A percentile compares a stretch with the other conserved stretches of the same genome.
These are phyloP conservation scores for Siderastrea radians DNA, from an alignment of 92 coral and sea anemone genomes.

Conservation along the genomic window DNA sequence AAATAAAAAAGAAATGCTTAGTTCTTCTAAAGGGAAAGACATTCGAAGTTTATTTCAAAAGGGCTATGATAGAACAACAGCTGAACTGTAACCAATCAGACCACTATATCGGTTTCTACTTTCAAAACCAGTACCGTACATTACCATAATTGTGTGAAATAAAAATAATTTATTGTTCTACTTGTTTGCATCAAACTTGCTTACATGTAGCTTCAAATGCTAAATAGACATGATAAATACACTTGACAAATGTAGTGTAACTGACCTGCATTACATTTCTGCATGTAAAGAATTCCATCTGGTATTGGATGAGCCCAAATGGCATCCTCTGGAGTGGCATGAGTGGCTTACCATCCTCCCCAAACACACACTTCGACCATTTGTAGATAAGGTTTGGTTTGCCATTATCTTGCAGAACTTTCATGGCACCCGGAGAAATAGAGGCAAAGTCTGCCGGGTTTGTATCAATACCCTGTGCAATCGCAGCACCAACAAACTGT, in stretches of 20 bases:
- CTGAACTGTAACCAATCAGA: no score
- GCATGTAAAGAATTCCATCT: constrained; percentile 73
- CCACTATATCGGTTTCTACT: no score
- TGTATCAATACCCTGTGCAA: constrained; percentile 46
- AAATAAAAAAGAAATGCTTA: no score
- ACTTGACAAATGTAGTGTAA: neutral
- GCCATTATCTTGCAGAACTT: constrained; percentile 16
- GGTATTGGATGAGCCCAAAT: constrained; percentile 76
- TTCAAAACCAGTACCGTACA: no score
- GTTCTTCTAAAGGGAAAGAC: no score
- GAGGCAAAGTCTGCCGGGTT: constrained; percentile 54
- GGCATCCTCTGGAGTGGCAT: constrained; percentile 80
- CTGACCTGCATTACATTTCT: constrained; percentile 79
- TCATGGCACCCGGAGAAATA: constrained; percentile 60
- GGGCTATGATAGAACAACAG: no score
- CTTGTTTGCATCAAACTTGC: no score
- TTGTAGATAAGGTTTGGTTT: constrained; percentile 67
- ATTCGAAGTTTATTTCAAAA: no score
- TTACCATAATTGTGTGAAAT: no score
- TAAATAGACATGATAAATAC: no score
- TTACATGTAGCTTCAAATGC: no score
- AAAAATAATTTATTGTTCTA: no score
- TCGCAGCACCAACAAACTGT: constrained; percentile 18
- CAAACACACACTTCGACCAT: constrained; percentile 46
- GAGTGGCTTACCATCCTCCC: constrained; percentile 31